These are phyloP conservation scores for Heliconius cydno DNA, from an alignment of 2,888 invertebrate species.

Conservation along the genomic window DNA sequence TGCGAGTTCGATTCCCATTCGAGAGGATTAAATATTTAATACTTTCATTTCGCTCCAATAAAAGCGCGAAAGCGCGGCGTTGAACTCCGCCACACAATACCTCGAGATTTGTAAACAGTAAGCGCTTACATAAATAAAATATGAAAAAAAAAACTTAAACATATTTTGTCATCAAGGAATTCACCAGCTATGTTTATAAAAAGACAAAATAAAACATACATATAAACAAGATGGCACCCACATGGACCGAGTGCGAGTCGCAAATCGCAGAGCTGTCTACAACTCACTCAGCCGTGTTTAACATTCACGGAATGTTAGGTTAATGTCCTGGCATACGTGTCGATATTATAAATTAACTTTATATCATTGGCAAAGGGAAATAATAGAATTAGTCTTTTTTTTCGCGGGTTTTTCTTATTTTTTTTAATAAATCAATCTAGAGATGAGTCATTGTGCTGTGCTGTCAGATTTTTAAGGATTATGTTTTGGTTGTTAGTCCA, in stretches of 20 bases:
- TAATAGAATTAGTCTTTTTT: neutral
- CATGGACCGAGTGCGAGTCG: slow-evolving; percentile 43
- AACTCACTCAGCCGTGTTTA: slow-evolving; percentile 58
- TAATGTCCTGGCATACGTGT: slow-evolving; percentile 58
- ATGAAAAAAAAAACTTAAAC: neutral
- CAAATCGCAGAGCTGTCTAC: slow-evolving; percentile 54
- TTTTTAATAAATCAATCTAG: neutral
- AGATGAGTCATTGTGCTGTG: neutral
- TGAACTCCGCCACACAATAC: too few relatives aligned
- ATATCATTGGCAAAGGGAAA: neutral
- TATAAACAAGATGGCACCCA: slow-evolving; percentile 14
- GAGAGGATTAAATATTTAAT: too few relatives aligned
- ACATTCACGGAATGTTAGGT: slow-evolving; percentile 64
- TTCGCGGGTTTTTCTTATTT: neutral
- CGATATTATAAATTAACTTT: slow-evolving; percentile 40
- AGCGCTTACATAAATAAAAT: too few relatives aligned
- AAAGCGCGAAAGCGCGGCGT: too few relatives aligned
- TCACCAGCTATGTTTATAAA: neutral
- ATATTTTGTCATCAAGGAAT: neutral
- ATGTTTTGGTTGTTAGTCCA: neutral
- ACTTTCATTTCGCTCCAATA: too few relatives aligned
- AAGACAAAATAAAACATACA: neutral
- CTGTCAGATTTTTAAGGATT: neutral
- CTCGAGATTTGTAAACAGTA: too few relatives aligned
- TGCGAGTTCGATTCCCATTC: too few relatives aligned